Conservation (phyloP, 2,113 vertebrate genomes). For the Neopipo cinnamomea region DNA sequence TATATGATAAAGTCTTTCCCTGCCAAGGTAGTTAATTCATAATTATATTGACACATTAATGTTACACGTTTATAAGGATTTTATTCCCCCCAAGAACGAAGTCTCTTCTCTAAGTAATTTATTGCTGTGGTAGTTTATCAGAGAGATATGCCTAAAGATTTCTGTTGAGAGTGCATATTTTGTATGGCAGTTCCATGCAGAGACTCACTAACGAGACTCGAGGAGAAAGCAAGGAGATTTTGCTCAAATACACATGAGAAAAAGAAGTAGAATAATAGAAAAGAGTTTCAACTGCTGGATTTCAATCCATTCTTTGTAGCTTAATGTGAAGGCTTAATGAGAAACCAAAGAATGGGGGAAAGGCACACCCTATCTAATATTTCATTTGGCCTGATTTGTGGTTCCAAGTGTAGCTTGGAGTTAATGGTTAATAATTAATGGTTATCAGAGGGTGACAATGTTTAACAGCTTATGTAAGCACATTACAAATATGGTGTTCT, state of each 20-base stretch:
- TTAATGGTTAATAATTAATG: background rate
- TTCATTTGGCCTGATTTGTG: background rate
- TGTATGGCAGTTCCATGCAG: background rate
- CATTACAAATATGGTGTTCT: background rate
- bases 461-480: background rate
- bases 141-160: background rate
- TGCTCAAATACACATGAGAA: background rate
- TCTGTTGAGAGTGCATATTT: background rate
- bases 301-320: background rate
- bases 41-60: background rate
- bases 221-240: background rate
- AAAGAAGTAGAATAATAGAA: background rate
- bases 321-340: background rate
- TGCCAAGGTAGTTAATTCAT: background rate
- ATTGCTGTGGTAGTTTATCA: background rate
- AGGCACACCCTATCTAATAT: background rate
- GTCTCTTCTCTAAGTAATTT: background rate
- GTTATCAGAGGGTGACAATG: background rate
- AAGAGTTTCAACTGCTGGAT: background rate
- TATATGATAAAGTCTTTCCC: background rate
- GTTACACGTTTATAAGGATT: background rate
- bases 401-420: background rate
- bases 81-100: background rate
- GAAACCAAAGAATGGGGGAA: background rate
- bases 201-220: rapidly evolving